Base-by-base conservation (phyloP, 2,113 vertebrate species). In the Zapus hudsonius region DNA sequence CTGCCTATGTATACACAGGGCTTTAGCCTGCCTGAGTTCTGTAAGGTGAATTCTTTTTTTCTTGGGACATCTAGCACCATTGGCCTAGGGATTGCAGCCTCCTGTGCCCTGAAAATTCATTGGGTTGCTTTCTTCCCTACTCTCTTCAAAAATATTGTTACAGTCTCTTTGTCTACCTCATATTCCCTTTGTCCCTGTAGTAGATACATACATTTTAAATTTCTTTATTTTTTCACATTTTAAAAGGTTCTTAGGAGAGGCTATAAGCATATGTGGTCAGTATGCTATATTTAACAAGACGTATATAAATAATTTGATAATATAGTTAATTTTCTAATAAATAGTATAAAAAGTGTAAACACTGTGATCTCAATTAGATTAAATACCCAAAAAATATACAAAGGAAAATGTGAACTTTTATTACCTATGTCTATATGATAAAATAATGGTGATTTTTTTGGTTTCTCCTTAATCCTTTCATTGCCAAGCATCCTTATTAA, bases 251-350 rank as follows among this genome's bases (percentile, higher is more conserved):
- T 94, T 90, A 52, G 70, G 5, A 72, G 10, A 83, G 4, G 13
- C n/a, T 61, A 78, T 81, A 85, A 82, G 91, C 22, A 78, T 36
- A 79, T 20, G 23, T 63, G 17, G 69, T 57, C 64, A 78, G 19
- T 74, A 52, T 36, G 52, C 10, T 36, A 59, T 59, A 84, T 91
- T 79, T 83, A 92, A 72, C 67, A 44, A 93, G 57, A 92, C 84
- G 44, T 15, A 38, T 67, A 44, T 42, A 31, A 73, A 67, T 74
- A 84, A 79, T 87, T 72, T 91, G 57, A 73, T n/a, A 63, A 52
- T 8, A 42, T 47, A 83, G 57, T 19, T 87, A 47, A 78, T 87
- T 88, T 85, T 88, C 72, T 82, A 94, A 42, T 47, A 7, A 52
- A 87, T 87, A 79, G 10, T 38, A 75, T 64, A 57, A 90, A 92